Conservation (phyloP, 2,797 vertebrate genomes). For the Pithecia hirsuta region DNA sequence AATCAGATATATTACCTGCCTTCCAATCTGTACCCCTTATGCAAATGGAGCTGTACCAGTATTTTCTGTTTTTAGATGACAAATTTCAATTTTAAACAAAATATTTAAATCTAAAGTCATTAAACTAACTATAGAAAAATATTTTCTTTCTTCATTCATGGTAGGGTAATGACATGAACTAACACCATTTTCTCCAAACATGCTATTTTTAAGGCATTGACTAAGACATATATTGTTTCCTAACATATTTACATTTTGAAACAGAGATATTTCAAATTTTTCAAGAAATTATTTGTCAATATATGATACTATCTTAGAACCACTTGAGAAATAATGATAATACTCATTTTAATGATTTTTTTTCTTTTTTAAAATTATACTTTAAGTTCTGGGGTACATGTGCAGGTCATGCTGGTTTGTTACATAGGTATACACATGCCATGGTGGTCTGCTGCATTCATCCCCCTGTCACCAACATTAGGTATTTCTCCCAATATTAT, state of each 20-base stretch:
- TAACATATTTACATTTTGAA: neutral
- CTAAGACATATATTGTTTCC: neutral
- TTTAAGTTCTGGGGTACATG: too few species aligned
- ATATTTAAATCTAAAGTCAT: neutral
- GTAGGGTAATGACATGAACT: neutral
- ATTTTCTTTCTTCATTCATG: neutral
- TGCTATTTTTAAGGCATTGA: neutral
- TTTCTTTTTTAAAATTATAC: too few species aligned
- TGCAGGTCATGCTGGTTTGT: too few species aligned
- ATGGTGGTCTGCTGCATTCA: too few species aligned
- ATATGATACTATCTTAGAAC: neutral
- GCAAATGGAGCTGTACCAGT: neutral
- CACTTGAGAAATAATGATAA: neutral
- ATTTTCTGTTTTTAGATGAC: neutral
- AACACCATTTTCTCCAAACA: neutral
- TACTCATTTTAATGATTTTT: neutral
- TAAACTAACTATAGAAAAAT: neutral
- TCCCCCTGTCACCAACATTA: too few species aligned
- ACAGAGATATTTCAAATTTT: neutral
- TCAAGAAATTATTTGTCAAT: neutral
- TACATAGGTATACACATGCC: too few species aligned
- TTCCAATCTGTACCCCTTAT: neutral
- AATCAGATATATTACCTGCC: neutral
- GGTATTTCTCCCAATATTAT: too few species aligned
- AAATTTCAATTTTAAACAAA: neutral